Evolutionary conservation across 2,888 invertebrate genomes (phyloP), one percentile per base, ranked within the genome.

Genomic region (Stomorhina lunata): DNA sequence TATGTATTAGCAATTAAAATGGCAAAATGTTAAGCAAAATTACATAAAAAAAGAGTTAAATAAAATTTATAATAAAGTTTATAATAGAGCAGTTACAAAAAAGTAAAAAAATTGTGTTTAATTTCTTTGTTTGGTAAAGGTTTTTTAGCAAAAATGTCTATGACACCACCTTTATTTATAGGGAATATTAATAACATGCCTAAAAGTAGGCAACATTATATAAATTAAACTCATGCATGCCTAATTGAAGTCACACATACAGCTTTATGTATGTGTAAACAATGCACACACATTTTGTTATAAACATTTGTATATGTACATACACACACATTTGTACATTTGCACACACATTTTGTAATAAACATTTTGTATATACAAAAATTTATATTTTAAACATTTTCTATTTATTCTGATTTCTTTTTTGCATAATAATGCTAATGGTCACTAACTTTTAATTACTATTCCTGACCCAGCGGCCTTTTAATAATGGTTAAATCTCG

Each of bases 351-450:
- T 69, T 66, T 79, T 50, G 29, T 76, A 81, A 81, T 59, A 65
- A 50, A 55, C 27, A 20, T 50, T n/a, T 34, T 29, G 40, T 59
- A 34, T 7, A 2, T 27, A n/a, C n/a, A n/a, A n/a, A n/a, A n/a
- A n/a, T n/a, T n/a, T n/a, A n/a, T 63, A 40, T 22, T 53, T 61
- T 55, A 53, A 10, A n/a, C 25, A 48, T 27, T 32, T 34, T 12
- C 53, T 61, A 84, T 85, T 86, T 87, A 88, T 87, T 87, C 85
- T 85, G 84, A 86, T 87, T 85, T 86, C 87, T 85, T 68, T 68
- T 22, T 32, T 17, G 57, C 32, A 55, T 73, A 68, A 81, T 75
- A 34, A 34, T 72, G 55, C 45, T 81, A 75, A 84, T 84, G 85
- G 84, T 48, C 78, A 81, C 80, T 84, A 84, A 80, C 84, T 71